Conservation (phyloP, 2,113 vertebrate species). For the Pseudopipra pipra region DNA sequence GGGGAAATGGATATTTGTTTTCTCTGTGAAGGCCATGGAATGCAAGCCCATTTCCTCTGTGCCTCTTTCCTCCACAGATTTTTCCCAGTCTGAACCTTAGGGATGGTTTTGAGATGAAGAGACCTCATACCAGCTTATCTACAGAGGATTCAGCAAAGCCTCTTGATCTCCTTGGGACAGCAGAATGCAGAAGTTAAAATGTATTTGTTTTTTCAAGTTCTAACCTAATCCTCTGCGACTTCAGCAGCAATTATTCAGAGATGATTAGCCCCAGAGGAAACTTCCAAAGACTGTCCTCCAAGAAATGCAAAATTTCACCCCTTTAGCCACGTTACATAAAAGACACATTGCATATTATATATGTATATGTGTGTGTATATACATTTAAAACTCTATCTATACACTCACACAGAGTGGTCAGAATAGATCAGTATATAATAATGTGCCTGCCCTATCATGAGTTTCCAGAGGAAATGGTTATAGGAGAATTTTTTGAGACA, state of each 20-base stretch:
- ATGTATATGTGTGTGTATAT: background rate
- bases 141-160: constrained; percentile 52
- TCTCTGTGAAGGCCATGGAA: constrained; percentile 64
- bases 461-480: background rate
- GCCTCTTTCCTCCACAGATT: background rate
- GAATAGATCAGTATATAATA: background rate
- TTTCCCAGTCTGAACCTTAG: constrained; percentile 33
- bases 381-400: background rate
- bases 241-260: constrained; percentile 23
- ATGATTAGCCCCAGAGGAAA: background rate
- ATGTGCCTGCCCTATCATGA: background rate
- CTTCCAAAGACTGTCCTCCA: background rate
- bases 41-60: constrained; percentile 68
- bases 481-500: background rate
- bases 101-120: constrained; percentile 46
- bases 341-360: background rate
- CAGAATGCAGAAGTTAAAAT: constrained; percentile 3
- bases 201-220: constrained; percentile 40
- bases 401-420: background rate
- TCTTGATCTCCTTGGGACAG: constrained; percentile 32
- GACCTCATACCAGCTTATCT: constrained; percentile 50
- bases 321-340: background rate
- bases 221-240: constrained; percentile 8
- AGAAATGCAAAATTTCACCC: background rate
- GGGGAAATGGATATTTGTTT: constrained; percentile 70